Conservation (phyloP, 2,113 vertebrate genomes). For the Chamaea fasciata region DNA sequence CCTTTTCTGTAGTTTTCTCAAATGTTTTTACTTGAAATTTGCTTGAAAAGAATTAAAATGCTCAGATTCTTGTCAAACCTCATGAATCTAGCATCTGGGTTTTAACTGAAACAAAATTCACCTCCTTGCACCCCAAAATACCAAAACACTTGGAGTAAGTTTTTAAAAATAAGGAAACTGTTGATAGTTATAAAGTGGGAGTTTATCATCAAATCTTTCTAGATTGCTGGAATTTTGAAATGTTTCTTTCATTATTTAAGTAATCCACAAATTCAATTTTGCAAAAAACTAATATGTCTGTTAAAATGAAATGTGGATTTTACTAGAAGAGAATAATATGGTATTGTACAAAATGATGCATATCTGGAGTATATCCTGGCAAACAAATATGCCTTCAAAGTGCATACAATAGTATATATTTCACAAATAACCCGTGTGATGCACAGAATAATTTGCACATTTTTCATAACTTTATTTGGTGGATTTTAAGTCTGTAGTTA, state of each 20-base stretch:
- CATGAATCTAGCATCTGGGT: neutral
- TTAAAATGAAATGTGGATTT: neutral
- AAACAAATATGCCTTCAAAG: neutral
- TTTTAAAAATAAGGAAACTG: neutral
- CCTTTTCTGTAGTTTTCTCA: neutral
- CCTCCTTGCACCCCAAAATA: accelerated
- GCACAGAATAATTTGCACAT: accelerated
- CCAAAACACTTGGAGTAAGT: neutral
- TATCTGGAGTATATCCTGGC: neutral
- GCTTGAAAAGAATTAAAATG: neutral
- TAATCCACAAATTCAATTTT: neutral
- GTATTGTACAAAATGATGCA: neutral
- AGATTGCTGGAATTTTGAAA: neutral
- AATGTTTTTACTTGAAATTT: neutral
- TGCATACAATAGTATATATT: neutral
- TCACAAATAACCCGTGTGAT: neutral
- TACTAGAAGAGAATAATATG: neutral
- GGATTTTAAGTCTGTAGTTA: accelerated
- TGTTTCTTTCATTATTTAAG: neutral
- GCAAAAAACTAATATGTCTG: neutral
- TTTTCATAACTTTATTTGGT: neutral
- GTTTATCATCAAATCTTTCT: neutral
- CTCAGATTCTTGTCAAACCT: neutral
- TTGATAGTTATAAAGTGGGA: neutral
- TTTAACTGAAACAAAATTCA: neutral